phyloP scores from a whole-genome alignment of 2,888 invertebrate genomes.

The Fragum fragum region DNA sequence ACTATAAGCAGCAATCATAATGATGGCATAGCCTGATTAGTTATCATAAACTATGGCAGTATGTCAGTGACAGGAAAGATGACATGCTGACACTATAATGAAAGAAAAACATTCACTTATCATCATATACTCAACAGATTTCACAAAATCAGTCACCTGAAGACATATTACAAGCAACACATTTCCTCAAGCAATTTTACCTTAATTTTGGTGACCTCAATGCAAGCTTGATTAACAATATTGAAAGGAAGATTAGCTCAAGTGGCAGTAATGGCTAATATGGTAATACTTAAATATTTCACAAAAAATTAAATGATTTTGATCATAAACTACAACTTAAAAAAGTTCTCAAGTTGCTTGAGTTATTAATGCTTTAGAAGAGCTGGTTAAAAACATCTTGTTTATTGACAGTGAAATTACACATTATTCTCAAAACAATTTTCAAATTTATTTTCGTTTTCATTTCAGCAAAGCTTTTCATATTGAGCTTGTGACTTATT shows the following conservation, averaged over 20 bases:
- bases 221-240: constrained; percentile 22
- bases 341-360: no score
- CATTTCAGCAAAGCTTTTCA: no score
- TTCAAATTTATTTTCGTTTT: no score
- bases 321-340: neutral
- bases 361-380: no score
- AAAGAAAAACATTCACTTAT: constrained; percentile 33
- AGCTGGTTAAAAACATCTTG: no score
- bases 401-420: no score
- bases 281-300: constrained; percentile 10
- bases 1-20: no score
- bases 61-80: neutral
- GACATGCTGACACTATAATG: constrained; percentile 28
- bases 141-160: constrained; percentile 27
- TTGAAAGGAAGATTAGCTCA: constrained; percentile 16
- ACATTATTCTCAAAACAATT: no score
- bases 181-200: neutral
- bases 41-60: constrained; percentile 17
- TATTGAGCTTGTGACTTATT: no score
- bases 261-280: constrained; percentile 20
- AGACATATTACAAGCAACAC: constrained; percentile 12
- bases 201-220: constrained; percentile 18
- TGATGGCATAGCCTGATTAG: constrained; percentile 8
- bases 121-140: constrained; percentile 15
- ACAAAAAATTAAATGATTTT: neutral